Evolutionary conservation across 2,797 vertebrate species (phyloP), one percentile per base, ranked within the genome.

Genomic region (Hydrophis major): DNA sequence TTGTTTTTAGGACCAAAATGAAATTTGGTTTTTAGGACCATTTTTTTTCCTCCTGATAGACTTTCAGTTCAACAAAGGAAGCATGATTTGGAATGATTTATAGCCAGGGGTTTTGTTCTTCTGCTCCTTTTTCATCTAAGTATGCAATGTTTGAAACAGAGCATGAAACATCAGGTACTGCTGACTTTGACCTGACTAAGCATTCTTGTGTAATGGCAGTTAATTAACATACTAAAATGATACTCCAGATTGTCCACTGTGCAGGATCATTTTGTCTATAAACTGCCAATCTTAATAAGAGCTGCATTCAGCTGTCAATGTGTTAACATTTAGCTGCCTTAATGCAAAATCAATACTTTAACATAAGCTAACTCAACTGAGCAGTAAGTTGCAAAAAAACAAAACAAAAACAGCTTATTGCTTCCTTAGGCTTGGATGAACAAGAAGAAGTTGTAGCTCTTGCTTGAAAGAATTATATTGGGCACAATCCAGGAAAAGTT

Each of bases 291-390:
- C 89, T 96, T 96, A 96, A 96, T 96, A 96, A 95, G 92, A 96
- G 94, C 13, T 94, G 59, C 47, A 94, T 94, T 96, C 88, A 6
- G 20, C 69, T 96, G 92, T 95, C 96, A 96, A 94, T 96, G 96
- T 90, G 93, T 95, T 88, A 96, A 86, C 0, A 0, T 96, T 96
- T 96, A 92, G 95, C 94, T 96, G 96, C 55, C 66, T 93, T 97
- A 97, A 96, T 96, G 69, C 94, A 96, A 96, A 97, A 97, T 97
- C 96, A 96, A 95, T 97, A 94, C 92, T 95, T 97, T 95, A 96
- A 93, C 86, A 87, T 95, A 92, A 96, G 91, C 37, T 97, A 97
- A 96, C 97, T 97, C 95, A 22, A 94, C 37, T 90, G 32, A 92
- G 42, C 57, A 94, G 95, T 96, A 97, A 90, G 63, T 91, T 96